Evolutionary conservation across 2,113 vertebrate species (phyloP).

Genomic region (Amblyornis subalaris): DNA sequence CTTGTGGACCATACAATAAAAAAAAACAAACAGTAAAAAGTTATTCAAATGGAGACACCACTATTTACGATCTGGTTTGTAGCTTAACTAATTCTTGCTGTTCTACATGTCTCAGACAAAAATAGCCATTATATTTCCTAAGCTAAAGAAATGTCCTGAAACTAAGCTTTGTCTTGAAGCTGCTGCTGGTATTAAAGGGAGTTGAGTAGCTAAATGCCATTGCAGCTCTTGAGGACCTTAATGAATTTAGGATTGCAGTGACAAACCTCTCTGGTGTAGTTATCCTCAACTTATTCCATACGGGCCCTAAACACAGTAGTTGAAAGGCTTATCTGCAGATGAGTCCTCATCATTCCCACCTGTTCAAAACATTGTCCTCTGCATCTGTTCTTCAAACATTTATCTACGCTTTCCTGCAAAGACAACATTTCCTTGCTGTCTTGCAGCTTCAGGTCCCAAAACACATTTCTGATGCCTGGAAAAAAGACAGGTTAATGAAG

Average conservation of each 20-base stretch:
- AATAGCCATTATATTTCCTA: neutral
- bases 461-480: neutral
- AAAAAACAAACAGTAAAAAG: neutral
- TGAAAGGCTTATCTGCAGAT: neutral
- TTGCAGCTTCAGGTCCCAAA: neutral
- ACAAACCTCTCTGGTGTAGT: neutral
- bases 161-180: neutral
- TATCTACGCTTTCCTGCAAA: neutral
- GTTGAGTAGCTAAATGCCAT: neutral
- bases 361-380: neutral
- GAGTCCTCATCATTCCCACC: neutral
- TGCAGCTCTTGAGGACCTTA: neutral
- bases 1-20: neutral
- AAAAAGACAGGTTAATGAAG: neutral
- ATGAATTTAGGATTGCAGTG: neutral
- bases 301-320: neutral
- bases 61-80: neutral
- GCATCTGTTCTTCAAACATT: neutral
- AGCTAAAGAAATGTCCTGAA: neutral
- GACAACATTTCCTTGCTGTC: neutral
- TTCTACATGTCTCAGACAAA: neutral
- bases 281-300: neutral
- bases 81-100: neutral
- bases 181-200: neutral
- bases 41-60: neutral